phyloP scores from a whole-genome alignment of 1,140 invertebrate genomes.

The Scaptomyza graminum region DNA sequence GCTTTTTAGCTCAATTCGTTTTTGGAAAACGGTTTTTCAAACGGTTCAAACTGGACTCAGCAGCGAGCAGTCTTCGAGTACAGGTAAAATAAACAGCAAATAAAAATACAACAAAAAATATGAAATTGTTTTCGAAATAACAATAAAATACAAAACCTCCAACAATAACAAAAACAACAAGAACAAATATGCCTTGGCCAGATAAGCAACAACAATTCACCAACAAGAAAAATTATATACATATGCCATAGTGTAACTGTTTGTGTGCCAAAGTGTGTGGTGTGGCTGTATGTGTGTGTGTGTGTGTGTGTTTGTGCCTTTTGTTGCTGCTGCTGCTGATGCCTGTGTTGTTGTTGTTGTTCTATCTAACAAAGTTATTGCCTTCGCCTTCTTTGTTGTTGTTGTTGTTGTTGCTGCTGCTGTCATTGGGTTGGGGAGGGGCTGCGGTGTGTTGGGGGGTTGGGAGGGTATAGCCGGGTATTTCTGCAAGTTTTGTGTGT shows the following conservation, averaged over 20 bases:
- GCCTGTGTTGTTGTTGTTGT: conserved; percentile 46
- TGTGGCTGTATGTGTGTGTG: conserved; percentile 31
- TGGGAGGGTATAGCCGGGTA: conserved; percentile 40
- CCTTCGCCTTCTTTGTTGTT: conserved; percentile 29
- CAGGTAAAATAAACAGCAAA: conserved; percentile 52
- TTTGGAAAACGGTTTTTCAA: conserved; percentile 47
- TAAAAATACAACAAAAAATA: conserved; percentile 25
- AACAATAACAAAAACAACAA: conserved; percentile 29
- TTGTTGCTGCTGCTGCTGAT: conserved; percentile 57
- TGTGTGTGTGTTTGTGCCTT: conserved; percentile 43
- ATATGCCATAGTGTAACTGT: conserved; percentile 70
- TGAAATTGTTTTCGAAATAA: conserved; percentile 36
- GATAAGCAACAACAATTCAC: conserved; percentile 61
- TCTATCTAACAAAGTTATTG: too few relatives aligned
- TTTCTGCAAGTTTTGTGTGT: conserved; percentile 79
- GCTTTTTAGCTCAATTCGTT: conserved; percentile 6
- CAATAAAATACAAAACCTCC: conserved; percentile 40
- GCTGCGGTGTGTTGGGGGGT: conserved; percentile 19
- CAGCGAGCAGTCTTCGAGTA: conserved; percentile 12
- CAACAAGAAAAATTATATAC: conserved; percentile 68
- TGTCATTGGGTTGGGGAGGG: conserved; percentile 56
- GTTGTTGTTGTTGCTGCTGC: conserved; percentile 43
- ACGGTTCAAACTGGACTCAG: not conserved
- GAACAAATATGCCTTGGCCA: conserved; percentile 40
- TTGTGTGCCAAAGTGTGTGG: conserved; percentile 31